These are phyloP conservation scores for Drepanosiphum platanoidis DNA, from an alignment of 2,888 invertebrate species.

Conservation along the genomic window DNA sequence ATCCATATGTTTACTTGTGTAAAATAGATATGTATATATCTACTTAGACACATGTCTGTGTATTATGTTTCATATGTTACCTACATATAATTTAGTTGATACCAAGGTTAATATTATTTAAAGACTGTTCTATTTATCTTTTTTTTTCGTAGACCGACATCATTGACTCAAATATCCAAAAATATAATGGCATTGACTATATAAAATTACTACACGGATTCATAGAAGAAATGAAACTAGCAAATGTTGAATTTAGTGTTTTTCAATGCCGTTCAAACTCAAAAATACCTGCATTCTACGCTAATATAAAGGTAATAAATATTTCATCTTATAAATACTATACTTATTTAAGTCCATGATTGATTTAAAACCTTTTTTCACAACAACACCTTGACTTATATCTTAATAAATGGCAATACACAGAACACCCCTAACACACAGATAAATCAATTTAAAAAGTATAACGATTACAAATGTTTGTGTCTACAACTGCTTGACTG, in stretches of 20 bases:
- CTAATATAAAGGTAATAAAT: conserved; percentile 50
- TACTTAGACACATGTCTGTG: no score
- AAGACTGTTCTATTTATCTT: no score
- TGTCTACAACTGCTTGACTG: no score
- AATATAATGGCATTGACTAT: conserved; percentile 30
- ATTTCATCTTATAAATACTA: neutral
- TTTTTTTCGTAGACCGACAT: conserved; percentile 31
- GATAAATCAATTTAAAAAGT: no score
- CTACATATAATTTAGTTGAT: neutral
- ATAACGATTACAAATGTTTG: no score
- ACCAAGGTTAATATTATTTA: neutral
- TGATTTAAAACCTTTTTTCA: no score
- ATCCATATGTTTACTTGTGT: no score
- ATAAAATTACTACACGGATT: conserved; percentile 12
- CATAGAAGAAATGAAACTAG: conserved; percentile 42
- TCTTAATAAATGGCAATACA: no score
- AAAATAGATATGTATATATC: no score
- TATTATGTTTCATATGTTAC: neutral
- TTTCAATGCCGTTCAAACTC: conserved; percentile 41
- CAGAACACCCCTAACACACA: no score
- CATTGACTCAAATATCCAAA: neutral
- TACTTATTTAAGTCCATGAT: no score
- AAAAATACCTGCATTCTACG: conserved; percentile 38
- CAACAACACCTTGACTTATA: no score
- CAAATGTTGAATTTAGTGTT: conserved; percentile 30